Evolutionary conservation across 2,888 invertebrate species (phyloP), one percentile per base, ranked within the genome.

Genomic region (Spisula solida): DNA sequence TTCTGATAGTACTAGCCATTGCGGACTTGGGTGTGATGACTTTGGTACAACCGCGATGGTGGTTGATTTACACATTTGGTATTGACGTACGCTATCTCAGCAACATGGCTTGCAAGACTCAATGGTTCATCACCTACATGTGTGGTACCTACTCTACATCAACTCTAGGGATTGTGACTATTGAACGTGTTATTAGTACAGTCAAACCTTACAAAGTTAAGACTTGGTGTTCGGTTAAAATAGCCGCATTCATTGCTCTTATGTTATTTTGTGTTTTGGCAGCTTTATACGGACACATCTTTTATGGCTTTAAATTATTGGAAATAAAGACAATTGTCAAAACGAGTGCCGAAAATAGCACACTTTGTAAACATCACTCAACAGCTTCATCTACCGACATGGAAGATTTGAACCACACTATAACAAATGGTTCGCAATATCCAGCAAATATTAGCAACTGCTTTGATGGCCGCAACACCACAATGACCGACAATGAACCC

Each of bases 31-130:
- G 56, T 12, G 78, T 87, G 14, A 79, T 87, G 82, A 8, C 55
- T 0, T 18, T 82, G 14, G 14, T 47, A 0, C 47, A 82, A 56
- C 87, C 87, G 8, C 70, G 87, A 78, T 87, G 87, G 87, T 87
- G 87, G 87, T n/a, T 87, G 0, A 87, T 87, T n/a, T 82, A 87
- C 34, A 25, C 82, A 41, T 87, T 82, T 78, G 87, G 82, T 0
- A 20, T 78, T 0, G 82, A 87, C 34, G 29, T 87, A 6, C 75
- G 87, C 0, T 78, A 81, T n/a, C 56, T 78, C 0, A 55, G 56
- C 29, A 81, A 87, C 47, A 51, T 20, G 12, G 47, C 18, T 0
- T 87, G 87, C 25, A 87, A 82, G 20, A 47, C 75, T 8, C 87
- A 87, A n/a, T 87, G 75, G 78, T 87, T 87, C 78, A 8, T 82